Evolutionary conservation across 2,113 vertebrate genomes (phyloP).

Genomic region (Perognathus longimembris): DNA sequence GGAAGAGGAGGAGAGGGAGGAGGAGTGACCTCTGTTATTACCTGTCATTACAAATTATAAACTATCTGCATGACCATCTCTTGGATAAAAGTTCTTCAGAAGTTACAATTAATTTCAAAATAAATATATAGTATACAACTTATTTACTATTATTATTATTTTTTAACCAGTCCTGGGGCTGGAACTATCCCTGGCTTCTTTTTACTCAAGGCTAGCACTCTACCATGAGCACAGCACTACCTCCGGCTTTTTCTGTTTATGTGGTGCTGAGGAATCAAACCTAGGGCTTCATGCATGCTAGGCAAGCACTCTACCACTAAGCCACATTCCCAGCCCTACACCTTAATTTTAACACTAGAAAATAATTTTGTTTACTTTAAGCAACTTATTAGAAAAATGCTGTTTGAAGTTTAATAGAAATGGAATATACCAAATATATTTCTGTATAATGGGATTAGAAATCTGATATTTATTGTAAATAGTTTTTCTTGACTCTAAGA

Average conservation of each 20-base stretch:
- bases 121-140: conserved; percentile 3
- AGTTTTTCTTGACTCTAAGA: not conserved
- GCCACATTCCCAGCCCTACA: too few relatives aligned
- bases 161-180: too few relatives aligned
- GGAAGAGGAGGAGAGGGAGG: too few relatives aligned
- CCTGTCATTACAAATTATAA: conserved; percentile 10
- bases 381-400: not conserved
- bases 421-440: not conserved
- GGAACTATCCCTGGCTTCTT: too few relatives aligned
- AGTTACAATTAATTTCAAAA: conserved; percentile 15
- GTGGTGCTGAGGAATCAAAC: too few relatives aligned
- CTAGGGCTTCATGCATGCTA: too few relatives aligned
- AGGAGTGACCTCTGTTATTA: not conserved
- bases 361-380: conserved; percentile 58
- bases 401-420: conserved; percentile 45
- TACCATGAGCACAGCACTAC: too few relatives aligned
- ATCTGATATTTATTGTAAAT: not conserved
- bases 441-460: not conserved
- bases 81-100: conserved; percentile 15
- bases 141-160: too few relatives aligned
- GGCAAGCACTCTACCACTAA: too few relatives aligned
- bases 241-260: too few relatives aligned
- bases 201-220: too few relatives aligned
- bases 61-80: conserved; percentile 5
- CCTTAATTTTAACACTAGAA: conserved; percentile 57